Evolutionary conservation across 2,113 vertebrate species (phyloP).

Genomic region (Petromus typicus): DNA sequence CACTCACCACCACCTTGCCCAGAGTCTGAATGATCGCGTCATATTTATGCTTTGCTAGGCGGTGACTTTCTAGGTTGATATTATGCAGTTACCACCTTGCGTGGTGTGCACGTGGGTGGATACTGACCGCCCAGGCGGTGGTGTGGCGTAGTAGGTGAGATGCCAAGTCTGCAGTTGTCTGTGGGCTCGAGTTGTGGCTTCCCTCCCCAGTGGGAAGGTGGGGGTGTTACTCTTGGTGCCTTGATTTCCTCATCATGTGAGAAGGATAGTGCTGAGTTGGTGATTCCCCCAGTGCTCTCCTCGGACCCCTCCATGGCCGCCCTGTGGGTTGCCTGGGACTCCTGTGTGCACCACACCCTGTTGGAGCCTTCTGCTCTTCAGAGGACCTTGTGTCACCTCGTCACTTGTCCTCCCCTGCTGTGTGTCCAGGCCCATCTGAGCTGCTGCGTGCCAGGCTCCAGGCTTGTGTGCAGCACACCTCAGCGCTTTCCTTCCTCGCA

Average conservation of each 20-base stretch:
- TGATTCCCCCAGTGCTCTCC: background rate
- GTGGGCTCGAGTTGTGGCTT: background rate
- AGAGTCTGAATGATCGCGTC: constrained; percentile 1
- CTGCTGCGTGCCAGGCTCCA: background rate
- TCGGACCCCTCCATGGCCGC: background rate
- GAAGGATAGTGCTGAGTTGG: background rate
- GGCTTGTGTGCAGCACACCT: background rate
- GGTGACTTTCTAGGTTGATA: background rate
- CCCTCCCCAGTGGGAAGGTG: background rate
- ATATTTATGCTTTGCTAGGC: background rate
- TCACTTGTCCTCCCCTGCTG: too few relatives aligned
- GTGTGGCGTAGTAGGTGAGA: background rate
- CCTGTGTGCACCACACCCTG: background rate
- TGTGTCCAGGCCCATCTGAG: background rate
- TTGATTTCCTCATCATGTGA: background rate
- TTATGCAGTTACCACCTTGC: constrained; percentile 4
- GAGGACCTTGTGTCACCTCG: background rate
- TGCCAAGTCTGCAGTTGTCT: background rate
- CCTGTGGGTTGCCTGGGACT: background rate
- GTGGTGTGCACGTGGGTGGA: background rate
- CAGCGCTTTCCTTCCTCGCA: background rate
- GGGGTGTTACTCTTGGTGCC: background rate
- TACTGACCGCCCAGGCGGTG: background rate
- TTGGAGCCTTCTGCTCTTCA: background rate
- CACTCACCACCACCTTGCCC: background rate